Percentiles rank a stretch among this genome's conserved stretches.
phyloP scores from a whole-genome alignment of 2,888 invertebrate genomes.

The Ischnura elegans region DNA sequence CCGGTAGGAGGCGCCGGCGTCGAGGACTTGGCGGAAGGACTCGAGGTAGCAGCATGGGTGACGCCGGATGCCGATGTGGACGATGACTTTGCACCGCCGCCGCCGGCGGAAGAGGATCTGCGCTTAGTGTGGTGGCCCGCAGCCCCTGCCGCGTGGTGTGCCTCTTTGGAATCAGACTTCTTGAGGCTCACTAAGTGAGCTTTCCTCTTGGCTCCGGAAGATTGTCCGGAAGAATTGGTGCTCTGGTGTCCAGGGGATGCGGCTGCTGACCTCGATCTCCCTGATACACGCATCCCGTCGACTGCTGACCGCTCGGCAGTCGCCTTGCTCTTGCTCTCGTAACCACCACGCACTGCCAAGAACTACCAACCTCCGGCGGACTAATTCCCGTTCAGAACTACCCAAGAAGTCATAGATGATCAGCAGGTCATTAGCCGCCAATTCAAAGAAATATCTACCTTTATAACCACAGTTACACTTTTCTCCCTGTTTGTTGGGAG shows the following conservation, averaged over 20 bases:
- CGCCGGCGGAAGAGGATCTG: conserved; percentile 52
- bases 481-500: too few species aligned
- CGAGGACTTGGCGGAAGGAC: conserved; percentile 25
- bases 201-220: conserved; percentile 32
- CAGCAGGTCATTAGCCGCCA: not conserved
- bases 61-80: not conserved
- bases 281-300: conserved; percentile 61
- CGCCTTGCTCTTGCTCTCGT: conserved; percentile 1
- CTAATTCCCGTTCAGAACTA: not conserved
- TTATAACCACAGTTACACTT: too few species aligned
- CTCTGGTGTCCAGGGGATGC: conserved; percentile 53
- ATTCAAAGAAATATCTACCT: too few species aligned
- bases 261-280: conserved; percentile 34
- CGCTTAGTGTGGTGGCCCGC: not conserved
- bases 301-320: conserved; percentile 51
- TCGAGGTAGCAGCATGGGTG: conserved; percentile 42
- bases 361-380: not conserved
- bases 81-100: not conserved
- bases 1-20: conserved; percentile 47
- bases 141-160: not conserved
- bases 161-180: conserved; percentile 2
- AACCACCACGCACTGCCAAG: not conserved
- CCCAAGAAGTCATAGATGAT: not conserved
- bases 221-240: not conserved
- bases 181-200: not conserved